Conservation (phyloP, 2,113 vertebrate species). For the Lampris megalopsis region DNA sequence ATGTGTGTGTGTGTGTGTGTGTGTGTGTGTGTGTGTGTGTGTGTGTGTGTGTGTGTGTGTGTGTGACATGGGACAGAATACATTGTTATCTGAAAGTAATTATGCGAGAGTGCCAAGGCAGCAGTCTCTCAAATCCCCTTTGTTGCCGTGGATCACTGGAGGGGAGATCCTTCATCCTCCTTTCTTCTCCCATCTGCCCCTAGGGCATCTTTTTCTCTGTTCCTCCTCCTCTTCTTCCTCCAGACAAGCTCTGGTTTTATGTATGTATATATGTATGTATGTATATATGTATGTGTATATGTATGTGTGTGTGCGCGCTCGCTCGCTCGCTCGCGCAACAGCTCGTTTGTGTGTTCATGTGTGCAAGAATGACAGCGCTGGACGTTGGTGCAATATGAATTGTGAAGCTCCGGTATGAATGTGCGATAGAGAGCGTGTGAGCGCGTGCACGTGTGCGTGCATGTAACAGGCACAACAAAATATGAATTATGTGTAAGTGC, state of each 20-base stretch:
- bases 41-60: conserved; percentile 8
- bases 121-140: conserved; percentile 60
- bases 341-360: neutral
- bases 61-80: conserved; percentile 26
- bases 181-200: conserved; percentile 64
- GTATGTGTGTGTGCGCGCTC: conserved; percentile 3
- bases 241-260: conserved; percentile 25
- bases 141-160: conserved; percentile 70
- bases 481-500: too few species aligned
- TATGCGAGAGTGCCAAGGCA: conserved; percentile 57
- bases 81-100: conserved; percentile 73
- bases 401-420: neutral
- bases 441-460: neutral
- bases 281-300: conserved; percentile 47
- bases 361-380: conserved; percentile 20
- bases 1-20: too few species aligned
- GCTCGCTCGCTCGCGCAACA: neutral
- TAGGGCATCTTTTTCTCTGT: conserved; percentile 49
- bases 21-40: conserved; percentile 12
- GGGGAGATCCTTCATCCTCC: conserved; percentile 66
- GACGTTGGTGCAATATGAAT: conserved; percentile 6
- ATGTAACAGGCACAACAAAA: neutral
- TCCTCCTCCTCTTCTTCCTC: conserved; percentile 57
- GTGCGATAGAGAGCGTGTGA: neutral
- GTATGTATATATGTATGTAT: conserved; percentile 12